phyloP scores from a whole-genome alignment of 2,113 vertebrate species.

The Trematomus loennbergii region DNA sequence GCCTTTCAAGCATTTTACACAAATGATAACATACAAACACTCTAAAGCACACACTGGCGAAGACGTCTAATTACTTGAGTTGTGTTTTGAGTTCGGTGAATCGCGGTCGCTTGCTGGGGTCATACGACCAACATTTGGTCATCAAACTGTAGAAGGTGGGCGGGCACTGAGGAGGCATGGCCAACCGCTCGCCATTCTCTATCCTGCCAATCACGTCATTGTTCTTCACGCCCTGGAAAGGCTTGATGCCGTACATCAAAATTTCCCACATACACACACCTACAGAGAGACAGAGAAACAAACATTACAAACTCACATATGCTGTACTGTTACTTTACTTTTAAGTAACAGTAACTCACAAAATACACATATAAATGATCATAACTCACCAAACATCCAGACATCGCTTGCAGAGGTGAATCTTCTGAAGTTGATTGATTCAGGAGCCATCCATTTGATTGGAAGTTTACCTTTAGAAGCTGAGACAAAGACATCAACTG shows the following conservation, averaged over 20 bases:
- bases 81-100: conserved; percentile 99
- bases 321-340: background rate
- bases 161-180: conserved; percentile 98
- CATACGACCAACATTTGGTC: conserved; percentile 99
- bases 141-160: conserved; percentile 99
- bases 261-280: conserved; percentile 98
- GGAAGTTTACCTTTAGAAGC: conserved; percentile 99
- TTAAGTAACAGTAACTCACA: background rate
- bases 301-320: too few relatives aligned
- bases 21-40: too few relatives aligned
- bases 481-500: conserved; percentile 62
- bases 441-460: conserved; percentile 99
- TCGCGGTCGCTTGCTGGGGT: conserved; percentile 95
- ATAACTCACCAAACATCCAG: conserved; percentile 97
- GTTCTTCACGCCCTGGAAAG: conserved; percentile 99
- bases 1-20: background rate
- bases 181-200: conserved; percentile 96
- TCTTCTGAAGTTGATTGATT: conserved; percentile 98
- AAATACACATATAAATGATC: background rate
- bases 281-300: conserved; percentile 31
- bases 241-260: conserved; percentile 98
- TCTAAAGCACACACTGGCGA: background rate
- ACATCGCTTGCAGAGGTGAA: conserved; percentile 99
- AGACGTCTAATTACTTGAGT: conserved; percentile 88
- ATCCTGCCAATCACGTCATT: conserved; percentile 98